Evolutionary conservation across 2,888 invertebrate genomes (phyloP), one percentile per base, ranked within the genome.

Genomic region (Galerucella calmariensis): DNA sequence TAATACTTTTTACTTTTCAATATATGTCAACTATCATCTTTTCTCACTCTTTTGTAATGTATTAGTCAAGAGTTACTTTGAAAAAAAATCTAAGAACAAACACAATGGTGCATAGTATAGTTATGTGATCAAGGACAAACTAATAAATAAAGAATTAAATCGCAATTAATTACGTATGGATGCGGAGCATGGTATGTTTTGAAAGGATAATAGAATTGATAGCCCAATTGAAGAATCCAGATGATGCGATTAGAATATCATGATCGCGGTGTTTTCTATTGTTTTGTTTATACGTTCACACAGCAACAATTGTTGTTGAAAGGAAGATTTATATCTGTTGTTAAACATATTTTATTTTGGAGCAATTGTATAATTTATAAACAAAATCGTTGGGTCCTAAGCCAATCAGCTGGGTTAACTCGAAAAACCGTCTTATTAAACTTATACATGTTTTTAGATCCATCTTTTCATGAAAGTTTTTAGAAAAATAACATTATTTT

Each of bases 91-190:
- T n/a, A 10, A 16, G 27, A 24, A 41, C 4, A n/a, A 41, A 62
- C 46, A 65, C 63, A 65, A 65, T 65, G 14, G 63, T 65, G 46
- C 46, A 65, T 69, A 35, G 62, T 53, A 69, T 69, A 35, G 62
- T 53, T 51, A 6, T 6, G n/a, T 16, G 20, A n/a, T 20, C 69
- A 62, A 53, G 62, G 69, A 35, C 51, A 8, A 41, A 46, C 14
- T 48, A 69, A 61, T 61, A 58, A 58, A 69, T 69, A 63, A 51
- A 48, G 69, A 53, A 69, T 69, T 62, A 69, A 69, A 69, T 69
- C n/a, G 35, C 69, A 58, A 69, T 69, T 69, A 69, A 69, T 68
- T 68, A 46, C 24, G 24, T 68, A 68, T 68, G 63, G 14, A 62
- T 65, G 53, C 46, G 58, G 68, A 69, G 61, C 59, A 69, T 27